These are phyloP conservation scores for Xiphorhynchus erythropygius DNA, from an alignment of 2,797 vertebrate species.

Conservation along the genomic window DNA sequence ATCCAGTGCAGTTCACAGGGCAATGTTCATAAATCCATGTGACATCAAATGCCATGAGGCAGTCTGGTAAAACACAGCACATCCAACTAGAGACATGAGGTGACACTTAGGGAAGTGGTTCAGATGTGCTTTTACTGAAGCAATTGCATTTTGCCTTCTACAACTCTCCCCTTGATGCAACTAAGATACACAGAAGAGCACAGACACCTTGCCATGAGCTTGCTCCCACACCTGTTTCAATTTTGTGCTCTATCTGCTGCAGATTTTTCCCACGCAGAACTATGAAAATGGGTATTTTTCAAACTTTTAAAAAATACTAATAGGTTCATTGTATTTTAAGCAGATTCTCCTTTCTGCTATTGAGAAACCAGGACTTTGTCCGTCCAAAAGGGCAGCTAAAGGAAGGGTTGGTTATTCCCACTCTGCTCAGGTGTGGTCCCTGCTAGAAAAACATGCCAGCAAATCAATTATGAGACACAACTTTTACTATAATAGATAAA, in stretches of 20 bases:
- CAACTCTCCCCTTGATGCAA: not conserved
- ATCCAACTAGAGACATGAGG: rapidly evolving
- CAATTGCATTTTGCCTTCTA: not conserved
- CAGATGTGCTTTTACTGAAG: not conserved
- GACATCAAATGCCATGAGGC: not conserved
- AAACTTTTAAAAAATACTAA: not conserved
- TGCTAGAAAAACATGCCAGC: not conserved
- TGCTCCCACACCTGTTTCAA: not conserved
- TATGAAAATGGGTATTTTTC: not conserved
- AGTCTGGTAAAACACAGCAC: not conserved
- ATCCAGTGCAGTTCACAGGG: not conserved
- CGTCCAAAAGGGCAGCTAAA: not conserved
- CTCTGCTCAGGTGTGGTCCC: not conserved
- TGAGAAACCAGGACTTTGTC: not conserved
- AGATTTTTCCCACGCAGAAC: not conserved
- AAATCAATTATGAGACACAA: not conserved
- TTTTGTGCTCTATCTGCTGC: not conserved
- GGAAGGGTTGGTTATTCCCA: not conserved
- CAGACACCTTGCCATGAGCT: not conserved
- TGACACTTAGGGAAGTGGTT: not conserved
- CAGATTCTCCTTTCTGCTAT: not conserved
- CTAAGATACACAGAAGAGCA: not conserved
- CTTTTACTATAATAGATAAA: not conserved
- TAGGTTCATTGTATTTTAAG: not conserved
- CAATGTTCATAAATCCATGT: not conserved